phyloP scores from a whole-genome alignment of 2,113 vertebrate species.

The Eonycteris spelaea region DNA sequence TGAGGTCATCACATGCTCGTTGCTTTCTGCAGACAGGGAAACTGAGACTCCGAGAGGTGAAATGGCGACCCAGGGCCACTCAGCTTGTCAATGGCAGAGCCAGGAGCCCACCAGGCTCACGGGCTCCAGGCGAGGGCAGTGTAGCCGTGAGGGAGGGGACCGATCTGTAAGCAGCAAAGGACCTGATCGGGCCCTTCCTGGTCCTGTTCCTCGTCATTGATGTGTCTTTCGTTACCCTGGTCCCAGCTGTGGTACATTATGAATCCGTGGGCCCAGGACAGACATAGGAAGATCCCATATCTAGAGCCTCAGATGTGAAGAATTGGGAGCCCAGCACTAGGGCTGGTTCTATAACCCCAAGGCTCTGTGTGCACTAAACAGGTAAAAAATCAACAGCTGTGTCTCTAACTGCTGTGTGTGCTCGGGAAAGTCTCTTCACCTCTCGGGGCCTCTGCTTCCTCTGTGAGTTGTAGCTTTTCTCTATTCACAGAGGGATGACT shows the following conservation, averaged over 20 bases:
- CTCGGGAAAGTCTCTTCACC: background rate
- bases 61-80: background rate
- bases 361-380: background rate
- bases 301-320: background rate
- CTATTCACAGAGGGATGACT: background rate
- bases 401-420: background rate
- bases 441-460: background rate
- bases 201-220: background rate
- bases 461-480: background rate
- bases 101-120: fast-evolving
- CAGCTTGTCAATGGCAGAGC: background rate
- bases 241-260: fast-evolving
- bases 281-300: background rate
- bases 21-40: background rate
- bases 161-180: background rate
- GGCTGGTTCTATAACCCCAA: background rate
- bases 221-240: background rate
- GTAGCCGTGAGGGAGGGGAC: background rate
- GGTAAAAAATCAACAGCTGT: background rate
- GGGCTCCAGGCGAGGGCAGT: background rate
- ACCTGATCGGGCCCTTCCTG: background rate
- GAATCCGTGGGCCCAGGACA: background rate
- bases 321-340: fast-evolving
- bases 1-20: fast-evolving
- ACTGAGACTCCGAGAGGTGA: background rate